phyloP scores from a whole-genome alignment of 2,113 vertebrate genomes.

The Castor canadensis region DNA sequence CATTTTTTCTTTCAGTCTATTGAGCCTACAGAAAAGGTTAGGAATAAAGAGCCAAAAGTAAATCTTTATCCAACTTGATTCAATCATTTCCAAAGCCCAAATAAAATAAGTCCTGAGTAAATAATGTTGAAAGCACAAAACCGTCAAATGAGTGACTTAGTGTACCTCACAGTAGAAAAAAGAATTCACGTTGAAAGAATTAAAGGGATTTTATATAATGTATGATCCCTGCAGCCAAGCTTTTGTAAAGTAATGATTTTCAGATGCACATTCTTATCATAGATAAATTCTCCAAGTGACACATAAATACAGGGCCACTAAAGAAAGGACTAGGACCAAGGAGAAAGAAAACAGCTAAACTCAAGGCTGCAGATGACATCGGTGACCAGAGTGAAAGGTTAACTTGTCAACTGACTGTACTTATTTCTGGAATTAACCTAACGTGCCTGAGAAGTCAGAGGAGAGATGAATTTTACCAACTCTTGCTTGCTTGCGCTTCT shows the following conservation, averaged over 20 bases:
- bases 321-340: not conserved
- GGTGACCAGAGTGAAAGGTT: slow-evolving; percentile 5
- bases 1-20: not conserved
- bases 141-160: slow-evolving; percentile 39
- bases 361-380: slow-evolving; percentile 42
- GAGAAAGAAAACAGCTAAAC: slow-evolving; percentile 40
- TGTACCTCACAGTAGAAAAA: not conserved
- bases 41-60: slow-evolving; percentile 38
- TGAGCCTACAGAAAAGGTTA: slow-evolving; percentile 18
- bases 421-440: slow-evolving; percentile 36
- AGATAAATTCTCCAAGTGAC: slow-evolving; percentile 56
- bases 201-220: slow-evolving; percentile 62
- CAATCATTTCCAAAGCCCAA: slow-evolving; percentile 27
- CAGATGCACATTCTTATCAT: slow-evolving; percentile 60
- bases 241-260: slow-evolving; percentile 74
- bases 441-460: not conserved
- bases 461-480: not conserved
- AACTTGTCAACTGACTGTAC: not conserved
- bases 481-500: slow-evolving; percentile 51
- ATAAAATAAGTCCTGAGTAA: slow-evolving; percentile 54
- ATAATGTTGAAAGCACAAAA: slow-evolving; percentile 69
- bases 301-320: slow-evolving; percentile 36
- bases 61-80: slow-evolving; percentile 38
- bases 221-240: slow-evolving; percentile 49
- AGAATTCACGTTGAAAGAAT: slow-evolving; percentile 57